phyloP scores from a whole-genome alignment of 1,140 invertebrate species.

The Colletes latitarsis region DNA sequence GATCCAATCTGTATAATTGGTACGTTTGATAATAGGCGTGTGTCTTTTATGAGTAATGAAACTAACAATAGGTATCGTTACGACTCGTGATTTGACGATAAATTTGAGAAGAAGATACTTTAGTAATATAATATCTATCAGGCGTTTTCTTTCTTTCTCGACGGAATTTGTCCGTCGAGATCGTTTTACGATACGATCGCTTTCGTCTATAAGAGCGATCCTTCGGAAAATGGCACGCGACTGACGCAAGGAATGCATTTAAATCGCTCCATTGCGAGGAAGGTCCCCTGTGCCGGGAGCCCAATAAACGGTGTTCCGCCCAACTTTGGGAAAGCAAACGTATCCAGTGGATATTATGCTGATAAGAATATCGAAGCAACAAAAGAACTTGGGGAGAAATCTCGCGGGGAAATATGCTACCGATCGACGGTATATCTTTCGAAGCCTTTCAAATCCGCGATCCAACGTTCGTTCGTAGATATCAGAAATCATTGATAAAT shows the following conservation, averaged over 20 bases:
- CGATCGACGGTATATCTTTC: background rate
- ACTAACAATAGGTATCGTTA: no score
- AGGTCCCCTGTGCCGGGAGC: background rate
- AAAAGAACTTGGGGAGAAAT: background rate
- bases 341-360: background rate
- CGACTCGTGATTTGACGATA: no score
- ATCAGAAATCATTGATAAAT: no score
- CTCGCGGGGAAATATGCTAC: background rate
- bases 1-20: no score
- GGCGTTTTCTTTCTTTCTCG: background rate
- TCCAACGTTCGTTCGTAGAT: no score
- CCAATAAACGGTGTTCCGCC: background rate
- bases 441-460: no score
- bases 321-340: background rate
- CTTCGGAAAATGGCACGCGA: background rate
- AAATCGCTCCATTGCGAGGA: conserved; percentile 55
- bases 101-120: no score
- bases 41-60: no score
- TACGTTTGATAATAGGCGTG: no score
- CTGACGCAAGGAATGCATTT: conserved; percentile 60
- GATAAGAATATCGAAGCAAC: background rate
- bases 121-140: no score
- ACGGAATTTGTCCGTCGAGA: background rate
- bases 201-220: conserved; percentile 26
- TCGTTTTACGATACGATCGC: background rate